phyloP scores from a whole-genome alignment of 2,888 invertebrate species.

The Lydus trimaculatus region DNA sequence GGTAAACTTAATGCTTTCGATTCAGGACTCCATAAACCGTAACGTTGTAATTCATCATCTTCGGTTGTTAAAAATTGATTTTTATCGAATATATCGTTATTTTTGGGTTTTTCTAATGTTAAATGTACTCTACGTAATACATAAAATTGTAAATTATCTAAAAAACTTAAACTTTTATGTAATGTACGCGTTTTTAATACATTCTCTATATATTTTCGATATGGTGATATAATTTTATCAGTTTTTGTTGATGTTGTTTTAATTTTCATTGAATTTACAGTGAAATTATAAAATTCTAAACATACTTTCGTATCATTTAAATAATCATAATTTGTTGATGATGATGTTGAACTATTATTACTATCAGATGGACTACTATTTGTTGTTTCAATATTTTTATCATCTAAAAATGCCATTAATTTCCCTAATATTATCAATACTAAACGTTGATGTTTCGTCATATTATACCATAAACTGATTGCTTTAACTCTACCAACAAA shows the following conservation, averaged over 20 bases:
- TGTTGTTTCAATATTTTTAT: slow-evolving; percentile 46
- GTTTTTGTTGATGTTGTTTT: slow-evolving; percentile 34
- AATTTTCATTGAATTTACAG: slow-evolving; percentile 60
- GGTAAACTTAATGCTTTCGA: slow-evolving; percentile 81
- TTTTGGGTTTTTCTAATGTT: slow-evolving; percentile 69
- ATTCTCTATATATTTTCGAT: slow-evolving; percentile 84
- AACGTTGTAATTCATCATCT: slow-evolving; percentile 66
- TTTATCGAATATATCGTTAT: slow-evolving; percentile 48
- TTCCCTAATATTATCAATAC: slow-evolving; percentile 79
- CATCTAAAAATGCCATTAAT: slow-evolving; percentile 63
- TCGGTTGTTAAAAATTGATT: slow-evolving; percentile 52
- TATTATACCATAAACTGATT: slow-evolving; percentile 92
- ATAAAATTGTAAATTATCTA: slow-evolving; percentile 75
- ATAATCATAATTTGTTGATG: slow-evolving; percentile 43
- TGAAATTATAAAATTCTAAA: slow-evolving; percentile 61
- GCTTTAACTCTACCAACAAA: slow-evolving; percentile 77
- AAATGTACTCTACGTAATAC: slow-evolving; percentile 75
- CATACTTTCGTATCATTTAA: slow-evolving; percentile 37
- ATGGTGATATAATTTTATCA: slow-evolving; percentile 50
- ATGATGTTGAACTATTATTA: slow-evolving; percentile 57
- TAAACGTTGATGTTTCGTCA: slow-evolving; percentile 82
- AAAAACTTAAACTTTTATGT: slow-evolving; percentile 79
- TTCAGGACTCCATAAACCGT: slow-evolving; percentile 81
- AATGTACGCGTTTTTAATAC: slow-evolving; percentile 87
- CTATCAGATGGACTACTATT: slow-evolving; percentile 64